These are phyloP conservation scores for Gobionotothen gibberifrons DNA, from an alignment of 2,797 vertebrate genomes.

Conservation along the genomic window DNA sequence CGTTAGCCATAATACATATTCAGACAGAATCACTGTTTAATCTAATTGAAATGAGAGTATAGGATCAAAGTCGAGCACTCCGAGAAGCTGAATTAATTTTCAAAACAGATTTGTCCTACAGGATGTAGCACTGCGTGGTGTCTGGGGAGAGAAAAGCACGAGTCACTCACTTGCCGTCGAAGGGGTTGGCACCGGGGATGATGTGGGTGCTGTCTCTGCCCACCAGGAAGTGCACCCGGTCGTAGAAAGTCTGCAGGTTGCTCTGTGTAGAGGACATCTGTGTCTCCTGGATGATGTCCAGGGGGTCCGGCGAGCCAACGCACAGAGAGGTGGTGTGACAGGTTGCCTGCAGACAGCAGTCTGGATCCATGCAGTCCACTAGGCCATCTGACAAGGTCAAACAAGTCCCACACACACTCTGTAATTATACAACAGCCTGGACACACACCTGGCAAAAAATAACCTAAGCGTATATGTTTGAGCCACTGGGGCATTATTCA, in stretches of 20 bases:
- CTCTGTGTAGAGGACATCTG: conserved; percentile 88
- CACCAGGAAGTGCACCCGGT: conserved; percentile 94
- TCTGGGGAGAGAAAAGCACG: conserved; percentile 13
- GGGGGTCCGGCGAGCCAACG: conserved; percentile 94
- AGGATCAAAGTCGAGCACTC: conserved; percentile 7
- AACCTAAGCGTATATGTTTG: conserved; percentile 14
- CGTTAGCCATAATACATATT: conserved; percentile 9
- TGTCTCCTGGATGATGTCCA: conserved; percentile 97
- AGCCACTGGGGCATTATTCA: conserved; percentile 10
- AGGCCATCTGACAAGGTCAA: conserved; percentile 90
- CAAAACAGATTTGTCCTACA: conserved; percentile 6
- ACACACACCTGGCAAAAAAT: conserved; percentile 57
- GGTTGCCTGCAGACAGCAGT: conserved; percentile 95
- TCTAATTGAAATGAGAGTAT: conserved; percentile 15
- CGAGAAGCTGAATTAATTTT: conserved; percentile 5
- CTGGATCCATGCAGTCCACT: conserved; percentile 98
- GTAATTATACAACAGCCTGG: conserved; percentile 45
- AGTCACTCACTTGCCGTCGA: conserved; percentile 92
- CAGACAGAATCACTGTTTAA: conserved; percentile 9
- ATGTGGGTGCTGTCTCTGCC: conserved; percentile 95
- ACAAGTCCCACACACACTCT: conserved; percentile 44
- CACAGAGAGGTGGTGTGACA: conserved; percentile 92
- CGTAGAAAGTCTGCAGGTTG: conserved; percentile 93
- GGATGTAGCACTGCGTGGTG: neutral
- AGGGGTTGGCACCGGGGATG: conserved; percentile 92